These are phyloP conservation scores for Erpornis zantholeuca DNA, from an alignment of 2,113 vertebrate genomes.

Conservation along the genomic window DNA sequence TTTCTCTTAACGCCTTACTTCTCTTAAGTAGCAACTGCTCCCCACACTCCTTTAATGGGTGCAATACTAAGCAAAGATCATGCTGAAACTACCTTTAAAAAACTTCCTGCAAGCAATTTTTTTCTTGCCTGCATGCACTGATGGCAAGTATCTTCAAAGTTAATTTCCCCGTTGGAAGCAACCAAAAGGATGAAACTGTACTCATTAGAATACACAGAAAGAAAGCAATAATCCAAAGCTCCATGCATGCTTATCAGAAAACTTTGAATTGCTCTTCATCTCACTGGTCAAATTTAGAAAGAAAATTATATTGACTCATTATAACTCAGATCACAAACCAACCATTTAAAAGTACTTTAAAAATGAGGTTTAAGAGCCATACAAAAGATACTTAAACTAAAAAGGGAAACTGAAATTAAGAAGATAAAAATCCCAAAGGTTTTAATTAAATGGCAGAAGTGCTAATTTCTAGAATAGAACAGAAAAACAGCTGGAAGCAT, in stretches of 20 bases:
- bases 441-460: background rate
- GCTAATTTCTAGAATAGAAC: background rate
- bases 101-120: background rate
- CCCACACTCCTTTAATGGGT: background rate
- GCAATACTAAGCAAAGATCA: background rate
- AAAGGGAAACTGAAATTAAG: background rate
- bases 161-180: background rate
- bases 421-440: background rate
- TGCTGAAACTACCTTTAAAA: background rate
- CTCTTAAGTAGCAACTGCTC: background rate
- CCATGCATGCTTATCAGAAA: background rate
- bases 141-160: background rate
- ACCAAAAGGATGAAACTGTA: background rate
- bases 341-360: background rate
- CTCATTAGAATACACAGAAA: background rate
- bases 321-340: background rate
- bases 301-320: background rate
- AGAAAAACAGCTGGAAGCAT: background rate
- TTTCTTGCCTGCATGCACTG: background rate
- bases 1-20: background rate
- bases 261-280: background rate
- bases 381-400: background rate
- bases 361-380: background rate
- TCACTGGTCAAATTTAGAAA: background rate
- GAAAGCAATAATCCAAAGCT: background rate